These are phyloP conservation scores for Eulithis testata DNA, from an alignment of 2,888 invertebrate species.

Conservation along the genomic window DNA sequence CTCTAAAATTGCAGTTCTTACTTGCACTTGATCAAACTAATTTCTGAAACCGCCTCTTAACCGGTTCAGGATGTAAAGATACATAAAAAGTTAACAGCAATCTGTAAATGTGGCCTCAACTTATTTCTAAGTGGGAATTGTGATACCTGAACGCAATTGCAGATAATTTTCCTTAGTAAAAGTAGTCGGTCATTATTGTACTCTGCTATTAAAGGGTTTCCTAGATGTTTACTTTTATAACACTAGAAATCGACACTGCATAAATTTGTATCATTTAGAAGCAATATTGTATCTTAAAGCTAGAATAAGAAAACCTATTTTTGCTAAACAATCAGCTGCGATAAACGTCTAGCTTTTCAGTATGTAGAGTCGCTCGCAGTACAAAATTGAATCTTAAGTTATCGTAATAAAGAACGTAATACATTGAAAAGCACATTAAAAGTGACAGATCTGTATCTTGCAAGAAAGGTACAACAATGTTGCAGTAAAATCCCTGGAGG, in stretches of 20 bases:
- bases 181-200: conserved; percentile 38
- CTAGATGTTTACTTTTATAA: conserved; percentile 26
- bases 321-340: neutral
- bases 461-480: conserved; percentile 28
- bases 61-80: conserved; percentile 61
- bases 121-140: conserved; percentile 41
- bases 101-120: conserved; percentile 38
- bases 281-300: neutral
- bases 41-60: conserved; percentile 60
- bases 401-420: neutral
- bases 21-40: conserved; percentile 23
- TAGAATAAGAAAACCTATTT: neutral
- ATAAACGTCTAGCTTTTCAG: neutral
- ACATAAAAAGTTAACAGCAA: conserved; percentile 45
- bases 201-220: conserved; percentile 36
- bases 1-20: neutral
- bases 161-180: conserved; percentile 37
- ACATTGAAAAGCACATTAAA: neutral
- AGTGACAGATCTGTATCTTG: conserved; percentile 6
- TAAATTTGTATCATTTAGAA: neutral
- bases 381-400: neutral
- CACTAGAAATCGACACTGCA: conserved; percentile 1
- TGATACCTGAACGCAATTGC: conserved; percentile 36
- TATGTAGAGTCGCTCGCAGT: neutral
- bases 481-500: conserved; percentile 15